Percentiles rank a stretch among this genome's conserved stretches.
These are phyloP conservation scores for Sycobia sp. DNA, from an alignment of 1,140 invertebrate genomes.

Conservation along the genomic window DNA sequence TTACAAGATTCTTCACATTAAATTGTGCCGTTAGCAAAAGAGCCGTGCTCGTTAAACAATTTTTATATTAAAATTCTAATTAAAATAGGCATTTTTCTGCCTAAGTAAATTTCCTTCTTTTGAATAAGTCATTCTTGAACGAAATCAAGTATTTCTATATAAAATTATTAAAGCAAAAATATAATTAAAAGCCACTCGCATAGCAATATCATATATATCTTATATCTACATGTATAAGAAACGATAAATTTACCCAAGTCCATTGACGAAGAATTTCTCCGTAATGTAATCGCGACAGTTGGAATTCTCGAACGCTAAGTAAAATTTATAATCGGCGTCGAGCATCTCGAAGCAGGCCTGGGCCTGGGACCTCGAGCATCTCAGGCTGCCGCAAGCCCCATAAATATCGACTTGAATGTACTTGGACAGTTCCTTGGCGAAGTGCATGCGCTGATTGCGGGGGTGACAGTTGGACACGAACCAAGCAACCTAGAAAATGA, in stretches of 20 bases:
- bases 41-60: too few relatives aligned
- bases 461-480: conserved; percentile 96
- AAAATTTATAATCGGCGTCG: conserved; percentile 96
- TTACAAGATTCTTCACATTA: too few relatives aligned
- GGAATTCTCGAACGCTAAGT: conserved; percentile 96
- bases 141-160: too few relatives aligned
- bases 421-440: conserved; percentile 84
- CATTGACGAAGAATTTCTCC: conserved; percentile 96
- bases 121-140: too few relatives aligned
- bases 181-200: too few relatives aligned
- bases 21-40: too few relatives aligned
- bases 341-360: conserved; percentile 89
- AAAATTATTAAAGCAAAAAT: too few relatives aligned
- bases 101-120: too few relatives aligned
- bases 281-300: conserved; percentile 97
- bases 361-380: conserved; percentile 79
- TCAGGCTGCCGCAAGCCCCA: conserved; percentile 84
- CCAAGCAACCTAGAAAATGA: conserved; percentile 79
- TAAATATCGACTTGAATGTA: conserved; percentile 93
- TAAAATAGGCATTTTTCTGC: too few relatives aligned
- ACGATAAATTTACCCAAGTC: conserved; percentile 71
- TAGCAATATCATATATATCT: too few relatives aligned
- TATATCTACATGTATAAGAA: too few relatives aligned
- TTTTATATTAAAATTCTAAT: too few relatives aligned
- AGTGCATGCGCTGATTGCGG: conserved; percentile 83